These are phyloP conservation scores for Heliconius cydno DNA, from an alignment of 2,888 invertebrate species.

Conservation along the genomic window DNA sequence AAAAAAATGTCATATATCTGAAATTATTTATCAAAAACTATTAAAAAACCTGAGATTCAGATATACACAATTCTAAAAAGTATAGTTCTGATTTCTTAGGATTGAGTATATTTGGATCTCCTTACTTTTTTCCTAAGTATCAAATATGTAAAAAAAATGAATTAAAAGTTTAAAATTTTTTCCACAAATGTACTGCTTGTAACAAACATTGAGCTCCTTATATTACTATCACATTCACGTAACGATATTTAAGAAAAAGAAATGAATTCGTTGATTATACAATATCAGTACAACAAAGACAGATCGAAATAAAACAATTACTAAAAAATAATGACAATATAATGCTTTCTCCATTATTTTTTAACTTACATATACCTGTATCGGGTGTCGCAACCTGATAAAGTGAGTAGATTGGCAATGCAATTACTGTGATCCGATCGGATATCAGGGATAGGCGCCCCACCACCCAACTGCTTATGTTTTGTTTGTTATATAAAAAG, in stretches of 20 bases:
- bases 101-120: too few relatives aligned
- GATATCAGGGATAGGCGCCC: constrained; percentile 78
- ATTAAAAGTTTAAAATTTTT: too few relatives aligned
- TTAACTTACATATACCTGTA: constrained; percentile 71
- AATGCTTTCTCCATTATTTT: constrained; percentile 55
- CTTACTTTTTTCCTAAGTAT: too few relatives aligned
- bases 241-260: background rate
- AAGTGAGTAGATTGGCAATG: constrained; percentile 78
- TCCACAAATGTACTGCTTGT: background rate
- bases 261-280: background rate
- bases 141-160: too few relatives aligned
- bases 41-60: background rate
- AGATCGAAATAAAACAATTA: constrained; percentile 16
- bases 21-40: background rate
- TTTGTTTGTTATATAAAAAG: constrained; percentile 83
- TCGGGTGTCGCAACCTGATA: constrained; percentile 73
- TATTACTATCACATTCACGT: constrained; percentile 9
- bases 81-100: too few relatives aligned
- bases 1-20: background rate
- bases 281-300: constrained; percentile 21
- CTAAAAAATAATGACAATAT: constrained; percentile 42
- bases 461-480: constrained; percentile 67
- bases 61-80: background rate
- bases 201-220: background rate
- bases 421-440: constrained; percentile 80